Conservation (phyloP, 2,113 vertebrate species). For the Poecile atricapillus region DNA sequence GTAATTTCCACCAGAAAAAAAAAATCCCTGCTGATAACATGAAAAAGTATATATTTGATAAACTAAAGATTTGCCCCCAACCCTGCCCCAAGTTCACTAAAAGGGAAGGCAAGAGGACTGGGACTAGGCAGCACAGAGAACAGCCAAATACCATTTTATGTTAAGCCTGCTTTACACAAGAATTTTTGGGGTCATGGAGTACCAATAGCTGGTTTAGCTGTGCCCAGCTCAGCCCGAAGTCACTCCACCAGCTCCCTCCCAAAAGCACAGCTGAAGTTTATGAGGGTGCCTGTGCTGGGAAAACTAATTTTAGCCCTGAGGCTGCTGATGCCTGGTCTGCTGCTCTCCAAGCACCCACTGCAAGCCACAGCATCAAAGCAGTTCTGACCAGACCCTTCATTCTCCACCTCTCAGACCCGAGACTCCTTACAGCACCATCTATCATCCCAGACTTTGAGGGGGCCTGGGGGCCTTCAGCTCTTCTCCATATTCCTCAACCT, state of each 20-base stretch:
- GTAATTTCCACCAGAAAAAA: not conserved
- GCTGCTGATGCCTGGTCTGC: not conserved
- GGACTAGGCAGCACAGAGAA: not conserved
- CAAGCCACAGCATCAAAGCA: not conserved
- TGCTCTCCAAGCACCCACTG: not conserved
- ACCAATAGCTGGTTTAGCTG: not conserved
- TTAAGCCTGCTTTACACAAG: not conserved
- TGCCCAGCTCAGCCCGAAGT: not conserved
- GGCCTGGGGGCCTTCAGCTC: not conserved
- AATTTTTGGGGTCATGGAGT: not conserved
- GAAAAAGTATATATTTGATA: not conserved
- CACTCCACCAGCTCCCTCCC: accelerated
- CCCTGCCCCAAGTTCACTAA: not conserved
- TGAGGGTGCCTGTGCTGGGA: not conserved
- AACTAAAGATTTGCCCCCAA: not conserved
- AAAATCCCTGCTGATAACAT: not conserved
- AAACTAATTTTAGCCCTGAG: not conserved
- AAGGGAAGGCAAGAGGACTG: not conserved
- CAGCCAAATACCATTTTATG: not conserved
- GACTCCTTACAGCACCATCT: not conserved
- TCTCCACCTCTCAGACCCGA: not conserved
- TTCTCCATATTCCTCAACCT: not conserved
- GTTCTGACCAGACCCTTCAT: not conserved
- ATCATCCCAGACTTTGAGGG: not conserved
- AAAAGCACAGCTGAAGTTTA: not conserved